Percentiles rank a stretch among this genome's conserved stretches.
phyloP scores from a whole-genome alignment of 2,888 invertebrate species.

The Drosophila anomalata region DNA sequence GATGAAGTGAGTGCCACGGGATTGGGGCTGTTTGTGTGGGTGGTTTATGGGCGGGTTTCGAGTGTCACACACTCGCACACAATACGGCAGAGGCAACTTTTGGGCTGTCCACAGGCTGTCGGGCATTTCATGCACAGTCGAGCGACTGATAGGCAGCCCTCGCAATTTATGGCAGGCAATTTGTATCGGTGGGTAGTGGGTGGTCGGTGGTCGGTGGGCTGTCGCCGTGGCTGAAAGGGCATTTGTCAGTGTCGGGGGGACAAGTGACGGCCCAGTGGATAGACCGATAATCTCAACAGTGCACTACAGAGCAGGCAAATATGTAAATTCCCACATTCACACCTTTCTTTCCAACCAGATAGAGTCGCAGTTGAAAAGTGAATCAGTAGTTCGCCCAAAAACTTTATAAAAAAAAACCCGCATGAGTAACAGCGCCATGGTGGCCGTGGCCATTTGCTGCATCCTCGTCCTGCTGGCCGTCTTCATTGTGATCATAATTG shows the following conservation, averaged over 20 bases:
- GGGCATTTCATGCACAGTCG: conserved; percentile 63
- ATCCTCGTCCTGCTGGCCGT: conserved; percentile 91
- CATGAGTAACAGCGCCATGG: conserved; percentile 87
- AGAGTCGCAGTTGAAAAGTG: conserved; percentile 17
- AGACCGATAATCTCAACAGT: conserved; percentile 63
- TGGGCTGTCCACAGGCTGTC: conserved; percentile 76
- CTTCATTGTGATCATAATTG: conserved; percentile 92
- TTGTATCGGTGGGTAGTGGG: conserved; percentile 50
- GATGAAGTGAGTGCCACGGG: conserved; percentile 52
- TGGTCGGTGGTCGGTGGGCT: conserved; percentile 4
- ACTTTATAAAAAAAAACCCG: conserved; percentile 1
- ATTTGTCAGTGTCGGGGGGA: conserved; percentile 58
- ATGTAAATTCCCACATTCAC: conserved; percentile 34
- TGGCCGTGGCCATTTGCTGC: conserved; percentile 93
- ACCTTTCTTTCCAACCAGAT: conserved; percentile 19
- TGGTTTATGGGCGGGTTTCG: background rate
- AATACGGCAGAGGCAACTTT: conserved; percentile 45
- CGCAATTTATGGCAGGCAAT: conserved; percentile 72
- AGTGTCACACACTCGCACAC: conserved; percentile 33
- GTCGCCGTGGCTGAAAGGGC: conserved; percentile 7
- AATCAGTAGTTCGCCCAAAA: background rate
- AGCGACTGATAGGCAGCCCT: conserved; percentile 67
- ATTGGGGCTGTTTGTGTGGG: background rate
- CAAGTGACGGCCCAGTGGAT: conserved; percentile 54
- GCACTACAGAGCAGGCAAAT: conserved; percentile 55